Conservation (phyloP, 2,888 invertebrate species). For the Coronaproctus castanopsis region DNA sequence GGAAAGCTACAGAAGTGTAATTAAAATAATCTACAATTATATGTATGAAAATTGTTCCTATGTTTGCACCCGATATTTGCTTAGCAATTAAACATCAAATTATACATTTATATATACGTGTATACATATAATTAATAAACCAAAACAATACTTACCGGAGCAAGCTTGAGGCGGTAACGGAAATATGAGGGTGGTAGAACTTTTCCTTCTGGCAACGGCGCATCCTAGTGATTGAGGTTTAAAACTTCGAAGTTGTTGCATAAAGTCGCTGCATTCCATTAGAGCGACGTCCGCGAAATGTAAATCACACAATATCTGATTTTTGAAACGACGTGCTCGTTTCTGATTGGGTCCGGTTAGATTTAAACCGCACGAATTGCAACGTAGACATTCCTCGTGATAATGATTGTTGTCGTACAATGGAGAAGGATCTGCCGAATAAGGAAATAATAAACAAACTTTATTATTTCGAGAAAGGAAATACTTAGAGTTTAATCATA, state of each 20-base stretch:
- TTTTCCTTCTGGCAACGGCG: conserved; percentile 80
- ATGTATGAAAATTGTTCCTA: too few relatives aligned
- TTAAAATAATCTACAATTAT: too few relatives aligned
- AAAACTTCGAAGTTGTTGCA: conserved; percentile 89
- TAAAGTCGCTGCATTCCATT: conserved; percentile 92
- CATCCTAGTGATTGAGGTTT: conserved; percentile 89
- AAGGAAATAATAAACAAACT: too few relatives aligned
- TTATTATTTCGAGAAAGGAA: too few relatives aligned
- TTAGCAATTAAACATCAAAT: too few relatives aligned
- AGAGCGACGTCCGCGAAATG: conserved; percentile 92
- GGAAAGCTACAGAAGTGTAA: too few relatives aligned
- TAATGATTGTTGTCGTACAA: conserved; percentile 87
- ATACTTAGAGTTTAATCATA: too few relatives aligned
- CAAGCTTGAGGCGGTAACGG: conserved; percentile 85
- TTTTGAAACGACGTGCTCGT: conserved; percentile 41
- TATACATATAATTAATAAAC: too few relatives aligned
- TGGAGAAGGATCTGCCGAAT: conserved; percentile 80
- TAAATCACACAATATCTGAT: conserved; percentile 86
- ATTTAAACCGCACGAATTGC: conserved; percentile 86
- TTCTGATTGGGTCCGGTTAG: conserved; percentile 73
- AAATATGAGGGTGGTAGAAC: conserved; percentile 82
- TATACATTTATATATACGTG: too few relatives aligned
- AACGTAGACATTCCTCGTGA: conserved; percentile 91
- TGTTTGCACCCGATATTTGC: too few relatives aligned
- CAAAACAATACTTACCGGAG: conserved; percentile 73